phyloP scores from a whole-genome alignment of 2,113 vertebrate genomes.

The Sminthopsis crassicaudata region DNA sequence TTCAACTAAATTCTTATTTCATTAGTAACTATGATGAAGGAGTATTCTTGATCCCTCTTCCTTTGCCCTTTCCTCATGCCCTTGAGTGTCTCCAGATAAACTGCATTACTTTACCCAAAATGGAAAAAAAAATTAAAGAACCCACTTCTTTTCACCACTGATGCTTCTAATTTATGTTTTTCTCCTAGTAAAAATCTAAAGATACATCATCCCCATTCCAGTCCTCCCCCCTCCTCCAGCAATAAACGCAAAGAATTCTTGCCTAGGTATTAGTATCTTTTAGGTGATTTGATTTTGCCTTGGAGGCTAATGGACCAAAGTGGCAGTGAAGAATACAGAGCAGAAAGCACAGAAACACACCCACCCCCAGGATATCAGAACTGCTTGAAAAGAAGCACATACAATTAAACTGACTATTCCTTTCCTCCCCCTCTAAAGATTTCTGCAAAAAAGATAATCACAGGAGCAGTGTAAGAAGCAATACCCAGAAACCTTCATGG shows the following conservation, averaged over 20 bases:
- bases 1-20: neutral
- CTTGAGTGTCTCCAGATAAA: neutral
- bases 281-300: neutral
- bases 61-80: neutral
- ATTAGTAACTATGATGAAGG: neutral
- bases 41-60: neutral
- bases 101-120: neutral
- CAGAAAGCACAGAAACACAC: neutral
- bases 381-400: neutral
- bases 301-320: neutral
- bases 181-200: neutral
- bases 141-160: neutral
- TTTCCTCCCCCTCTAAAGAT: neutral
- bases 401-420: neutral
- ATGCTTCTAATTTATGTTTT: neutral
- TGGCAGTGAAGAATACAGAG: neutral
- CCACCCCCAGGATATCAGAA: neutral
- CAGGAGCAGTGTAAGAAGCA: neutral
- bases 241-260: neutral
- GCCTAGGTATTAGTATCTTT: neutral
- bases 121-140: neutral
- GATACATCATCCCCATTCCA: neutral
- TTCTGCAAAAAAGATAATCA: neutral
- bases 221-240: neutral
- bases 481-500: neutral